Percentiles rank a stretch among this genome's conserved stretches.
These are phyloP conservation scores for Candidula unifasciata DNA, from an alignment of 2,888 invertebrate genomes.

Conservation along the genomic window DNA sequence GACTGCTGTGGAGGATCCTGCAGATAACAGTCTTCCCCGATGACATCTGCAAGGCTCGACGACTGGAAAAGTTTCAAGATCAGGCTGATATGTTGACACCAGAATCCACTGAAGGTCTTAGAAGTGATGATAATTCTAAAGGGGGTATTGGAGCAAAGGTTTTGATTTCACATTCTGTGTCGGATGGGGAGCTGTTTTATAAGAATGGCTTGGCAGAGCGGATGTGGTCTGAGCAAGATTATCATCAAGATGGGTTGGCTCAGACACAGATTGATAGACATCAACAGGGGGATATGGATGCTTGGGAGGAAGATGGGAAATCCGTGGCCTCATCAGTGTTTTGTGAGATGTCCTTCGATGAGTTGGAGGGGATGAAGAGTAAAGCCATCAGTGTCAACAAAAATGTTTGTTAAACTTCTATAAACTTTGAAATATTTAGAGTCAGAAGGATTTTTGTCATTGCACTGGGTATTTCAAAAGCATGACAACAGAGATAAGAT, in stretches of 20 bases:
- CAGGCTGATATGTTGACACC: neutral
- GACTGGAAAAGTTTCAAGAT: constrained; percentile 59
- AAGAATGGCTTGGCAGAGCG: neutral
- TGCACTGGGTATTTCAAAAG: too few species aligned
- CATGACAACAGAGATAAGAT: too few species aligned
- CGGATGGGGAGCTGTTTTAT: neutral
- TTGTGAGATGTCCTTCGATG: neutral
- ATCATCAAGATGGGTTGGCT: neutral
- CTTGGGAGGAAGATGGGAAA: neutral
- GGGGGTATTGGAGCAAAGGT: too few species aligned
- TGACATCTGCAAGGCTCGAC: constrained; percentile 63
- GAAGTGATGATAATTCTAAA: neutral
- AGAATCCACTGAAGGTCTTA: neutral
- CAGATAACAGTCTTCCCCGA: constrained; percentile 68
- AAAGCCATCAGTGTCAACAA: too few species aligned
- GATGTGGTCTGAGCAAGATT: neutral
- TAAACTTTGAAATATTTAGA: too few species aligned
- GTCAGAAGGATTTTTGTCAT: too few species aligned
- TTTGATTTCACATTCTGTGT: neutral
- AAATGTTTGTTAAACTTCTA: too few species aligned
- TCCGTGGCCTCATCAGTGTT: neutral
- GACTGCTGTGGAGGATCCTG: constrained; percentile 63
- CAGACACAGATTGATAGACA: neutral
- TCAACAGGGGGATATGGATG: neutral
- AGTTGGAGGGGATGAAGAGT: neutral